Evolutionary conservation across 2,113 vertebrate species (phyloP).

Genomic region (Perca flavescens): DNA sequence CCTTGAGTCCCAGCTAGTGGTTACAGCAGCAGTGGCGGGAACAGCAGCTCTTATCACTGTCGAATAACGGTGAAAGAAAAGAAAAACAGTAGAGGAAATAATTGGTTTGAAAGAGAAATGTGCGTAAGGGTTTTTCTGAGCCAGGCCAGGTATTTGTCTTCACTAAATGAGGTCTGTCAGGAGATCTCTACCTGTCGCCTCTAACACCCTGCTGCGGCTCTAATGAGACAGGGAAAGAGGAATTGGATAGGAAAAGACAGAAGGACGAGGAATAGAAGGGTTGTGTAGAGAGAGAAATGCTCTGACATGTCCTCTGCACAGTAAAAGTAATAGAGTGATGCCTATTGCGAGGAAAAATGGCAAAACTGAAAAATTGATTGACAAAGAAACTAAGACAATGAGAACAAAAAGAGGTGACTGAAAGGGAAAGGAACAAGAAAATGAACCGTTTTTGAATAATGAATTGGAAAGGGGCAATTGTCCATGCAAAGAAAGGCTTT

Average conservation of each 20-base stretch:
- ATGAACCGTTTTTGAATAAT: slow-evolving; percentile 4
- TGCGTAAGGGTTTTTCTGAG: slow-evolving; percentile 67
- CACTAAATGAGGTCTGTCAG: slow-evolving; percentile 76
- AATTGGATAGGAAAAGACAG: slow-evolving; percentile 25
- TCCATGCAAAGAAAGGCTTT: background rate
- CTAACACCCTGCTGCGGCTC: slow-evolving; percentile 55
- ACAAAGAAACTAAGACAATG: slow-evolving; percentile 10
- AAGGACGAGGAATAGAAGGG: slow-evolving; percentile 5
- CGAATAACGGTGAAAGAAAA: slow-evolving; percentile 41
- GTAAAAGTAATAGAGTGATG: slow-evolving; percentile 29
- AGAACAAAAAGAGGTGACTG: background rate
- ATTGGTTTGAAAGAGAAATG: slow-evolving; percentile 73
- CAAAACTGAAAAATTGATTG: slow-evolving; percentile 28
- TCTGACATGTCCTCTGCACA: slow-evolving; percentile 15
- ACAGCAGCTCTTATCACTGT: slow-evolving; percentile 44
- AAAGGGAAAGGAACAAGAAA: background rate
- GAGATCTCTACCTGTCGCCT: slow-evolving; percentile 68
- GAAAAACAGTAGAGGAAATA: slow-evolving; percentile 58
- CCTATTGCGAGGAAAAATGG: slow-evolving; percentile 27
- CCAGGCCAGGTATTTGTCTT: slow-evolving; percentile 71
- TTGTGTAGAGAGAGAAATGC: background rate
- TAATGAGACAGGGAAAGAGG: slow-evolving; percentile 71
- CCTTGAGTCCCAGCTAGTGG: slow-evolving; percentile 50
- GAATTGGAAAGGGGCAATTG: slow-evolving; percentile 13
- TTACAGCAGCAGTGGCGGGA: slow-evolving; percentile 25